phyloP scores from a whole-genome alignment of 2,797 vertebrate species.

The Clamator glandarius region DNA sequence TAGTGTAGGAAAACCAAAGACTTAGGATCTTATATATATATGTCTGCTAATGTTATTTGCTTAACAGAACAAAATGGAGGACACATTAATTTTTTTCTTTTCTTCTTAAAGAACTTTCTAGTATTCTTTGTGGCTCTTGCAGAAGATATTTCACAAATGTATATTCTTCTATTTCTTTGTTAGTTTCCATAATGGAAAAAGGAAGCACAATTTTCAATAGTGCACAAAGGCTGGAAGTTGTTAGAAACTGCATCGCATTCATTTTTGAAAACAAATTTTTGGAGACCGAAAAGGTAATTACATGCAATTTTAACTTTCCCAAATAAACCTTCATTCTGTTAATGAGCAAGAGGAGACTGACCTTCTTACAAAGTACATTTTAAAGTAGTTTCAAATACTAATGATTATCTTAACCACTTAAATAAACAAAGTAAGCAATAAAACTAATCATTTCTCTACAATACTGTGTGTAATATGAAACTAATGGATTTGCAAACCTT shows the following conservation, averaged over 20 bases:
- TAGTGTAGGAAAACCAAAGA: neutral
- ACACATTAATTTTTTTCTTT: neutral
- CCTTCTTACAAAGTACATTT: neutral
- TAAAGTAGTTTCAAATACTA: neutral
- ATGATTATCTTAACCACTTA: conserved; percentile 27
- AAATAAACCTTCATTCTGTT: neutral
- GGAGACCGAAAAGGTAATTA: conserved; percentile 95
- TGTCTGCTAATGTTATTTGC: neutral
- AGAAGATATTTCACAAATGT: conserved; percentile 41
- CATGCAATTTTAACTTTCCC: conserved; percentile 20
- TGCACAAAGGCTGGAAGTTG: conserved; percentile 95
- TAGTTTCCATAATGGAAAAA: conserved; percentile 94
- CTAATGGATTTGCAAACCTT: neutral
- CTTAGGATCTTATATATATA: neutral
- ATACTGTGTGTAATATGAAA: neutral
- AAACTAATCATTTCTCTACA: neutral
- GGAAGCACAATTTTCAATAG: conserved; percentile 93
- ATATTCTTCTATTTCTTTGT: conserved; percentile 59
- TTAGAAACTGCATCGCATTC: conserved; percentile 92
- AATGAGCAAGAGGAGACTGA: conserved; percentile 4
- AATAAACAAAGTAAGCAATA: conserved; percentile 24
- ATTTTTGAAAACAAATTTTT: conserved; percentile 97
- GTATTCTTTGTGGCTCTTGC: neutral
- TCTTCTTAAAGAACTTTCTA: neutral
- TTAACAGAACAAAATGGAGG: neutral